These are phyloP conservation scores for Rattus norvegicus DNA, from an alignment of 2,113 vertebrate species.

Conservation along the genomic window GRCr8 NC_086026.1:31994501-31995000, in stretches of 20 bases:
- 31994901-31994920: neutral
- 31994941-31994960: neutral
- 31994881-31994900: neutral
- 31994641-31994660: neutral
- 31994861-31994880: neutral
- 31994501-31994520: neutral
- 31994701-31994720: neutral
- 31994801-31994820: neutral
- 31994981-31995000: neutral
- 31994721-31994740: neutral
- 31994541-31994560: neutral
- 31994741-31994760: neutral
- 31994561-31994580: neutral
- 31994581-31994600: neutral
- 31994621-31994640: neutral
- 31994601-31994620: neutral
- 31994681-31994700: neutral
- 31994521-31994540: neutral
- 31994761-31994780: neutral
- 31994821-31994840: slow-evolving; percentile 4
- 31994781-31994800: neutral
- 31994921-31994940: neutral
- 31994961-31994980: neutral
- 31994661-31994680: neutral
- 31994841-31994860: neutral